Percentiles rank a stretch among this genome's conserved stretches.
Evolutionary conservation across 1,140 invertebrate genomes (phyloP).

Genomic region (Aricia agestis): DNA sequence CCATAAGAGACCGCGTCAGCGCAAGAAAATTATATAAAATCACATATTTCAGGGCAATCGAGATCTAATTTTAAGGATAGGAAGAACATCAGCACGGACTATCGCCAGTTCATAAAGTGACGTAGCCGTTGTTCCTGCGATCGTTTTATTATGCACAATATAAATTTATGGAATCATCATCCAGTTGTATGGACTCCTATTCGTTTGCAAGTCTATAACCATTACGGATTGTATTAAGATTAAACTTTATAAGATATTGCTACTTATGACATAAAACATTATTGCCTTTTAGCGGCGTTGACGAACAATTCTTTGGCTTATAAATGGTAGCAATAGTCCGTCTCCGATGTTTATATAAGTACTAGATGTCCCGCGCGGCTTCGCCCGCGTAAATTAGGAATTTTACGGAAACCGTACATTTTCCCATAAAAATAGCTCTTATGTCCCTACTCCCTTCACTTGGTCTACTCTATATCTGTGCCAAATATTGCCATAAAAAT

Average conservation of each 20-base stretch:
- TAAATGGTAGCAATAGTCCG: neutral
- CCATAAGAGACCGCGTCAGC: neutral
- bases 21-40: neutral
- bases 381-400: no score
- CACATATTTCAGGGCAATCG: neutral
- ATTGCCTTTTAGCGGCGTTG: constrained; percentile 4
- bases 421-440: no score
- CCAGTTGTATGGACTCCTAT: constrained; percentile 69
- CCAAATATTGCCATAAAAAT: no score
- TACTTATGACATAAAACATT: constrained; percentile 12
- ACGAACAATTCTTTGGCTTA: constrained; percentile 4
- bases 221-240: constrained; percentile 65
- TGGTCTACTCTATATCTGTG: no score
- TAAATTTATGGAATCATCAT: constrained; percentile 75
- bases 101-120: constrained; percentile 54
- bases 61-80: constrained; percentile 1
- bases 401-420: no score
- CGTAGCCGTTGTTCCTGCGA: constrained; percentile 62
- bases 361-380: no score
- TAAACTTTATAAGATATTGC: constrained; percentile 34
- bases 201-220: constrained; percentile 64
- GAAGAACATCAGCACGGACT: constrained; percentile 30
- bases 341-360: neutral
- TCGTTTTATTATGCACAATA: constrained; percentile 70
- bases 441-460: no score